phyloP scores from a whole-genome alignment of 2,888 invertebrate genomes.

The Esperia sulphurella region DNA sequence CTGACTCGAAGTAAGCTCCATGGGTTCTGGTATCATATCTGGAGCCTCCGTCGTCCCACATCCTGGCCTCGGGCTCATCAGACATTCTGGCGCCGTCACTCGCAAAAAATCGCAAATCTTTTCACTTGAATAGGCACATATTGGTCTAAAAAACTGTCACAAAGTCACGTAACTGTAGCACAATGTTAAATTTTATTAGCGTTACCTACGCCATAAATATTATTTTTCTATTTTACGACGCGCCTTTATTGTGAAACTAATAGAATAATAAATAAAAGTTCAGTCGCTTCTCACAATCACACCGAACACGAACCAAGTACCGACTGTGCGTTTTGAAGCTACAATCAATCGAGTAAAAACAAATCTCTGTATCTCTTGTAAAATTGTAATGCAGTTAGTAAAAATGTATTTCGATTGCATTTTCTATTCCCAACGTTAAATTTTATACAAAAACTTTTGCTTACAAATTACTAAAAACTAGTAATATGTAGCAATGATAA shows the following conservation, averaged over 20 bases:
- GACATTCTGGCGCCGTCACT: conserved; percentile 70
- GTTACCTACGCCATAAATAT: conserved; percentile 7
- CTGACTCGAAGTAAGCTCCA: conserved; percentile 61
- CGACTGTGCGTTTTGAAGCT: conserved; percentile 15
- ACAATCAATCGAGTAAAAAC: background rate
- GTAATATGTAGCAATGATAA: too few species aligned
- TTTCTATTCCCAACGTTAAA: too few species aligned
- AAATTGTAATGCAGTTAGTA: too few species aligned
- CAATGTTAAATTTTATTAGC: background rate
- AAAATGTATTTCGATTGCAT: too few species aligned
- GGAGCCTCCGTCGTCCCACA: conserved; percentile 70
- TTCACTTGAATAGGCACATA: conserved; percentile 32
- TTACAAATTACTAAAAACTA: too few species aligned
- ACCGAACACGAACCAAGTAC: background rate
- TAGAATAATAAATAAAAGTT: conserved; percentile 21
- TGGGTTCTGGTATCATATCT: conserved; percentile 57
- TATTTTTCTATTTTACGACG: conserved; percentile 13
- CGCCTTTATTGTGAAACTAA: conserved; percentile 10
- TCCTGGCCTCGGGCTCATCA: conserved; percentile 72
- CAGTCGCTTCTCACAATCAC: background rate
- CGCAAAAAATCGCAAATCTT: conserved; percentile 19
- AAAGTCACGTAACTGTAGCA: background rate
- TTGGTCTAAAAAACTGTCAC: conserved; percentile 4
- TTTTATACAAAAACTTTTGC: too few species aligned
- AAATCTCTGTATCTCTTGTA: too few species aligned